These are phyloP conservation scores for Takifugu bimaculatus DNA, from an alignment of 2,113 vertebrate genomes.

Conservation along the genomic window DNA sequence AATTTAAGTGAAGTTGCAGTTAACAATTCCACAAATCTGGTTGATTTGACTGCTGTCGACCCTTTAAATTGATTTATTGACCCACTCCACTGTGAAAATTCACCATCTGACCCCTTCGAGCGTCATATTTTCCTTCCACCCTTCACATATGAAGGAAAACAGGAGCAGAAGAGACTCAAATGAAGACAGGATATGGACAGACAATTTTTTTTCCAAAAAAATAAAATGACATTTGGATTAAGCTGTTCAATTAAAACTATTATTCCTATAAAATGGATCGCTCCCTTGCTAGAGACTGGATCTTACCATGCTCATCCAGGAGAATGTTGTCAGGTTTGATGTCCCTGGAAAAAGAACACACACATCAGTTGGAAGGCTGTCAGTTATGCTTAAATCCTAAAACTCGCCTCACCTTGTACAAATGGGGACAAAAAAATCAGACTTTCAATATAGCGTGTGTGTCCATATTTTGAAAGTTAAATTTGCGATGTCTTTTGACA, in stretches of 20 bases:
- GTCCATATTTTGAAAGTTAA: not conserved
- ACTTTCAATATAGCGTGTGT: too few relatives aligned
- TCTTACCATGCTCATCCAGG: slow-evolving; percentile 94
- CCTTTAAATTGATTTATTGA: too few relatives aligned
- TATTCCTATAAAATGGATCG: not conserved
- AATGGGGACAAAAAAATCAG: too few relatives aligned
- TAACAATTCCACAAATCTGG: too few relatives aligned
- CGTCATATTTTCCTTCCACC: too few relatives aligned
- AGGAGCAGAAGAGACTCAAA: too few relatives aligned
- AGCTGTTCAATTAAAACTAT: not conserved
- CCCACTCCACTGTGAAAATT: too few relatives aligned
- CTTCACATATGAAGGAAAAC: too few relatives aligned
- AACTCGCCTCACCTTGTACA: not conserved
- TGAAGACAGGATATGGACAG: too few relatives aligned
- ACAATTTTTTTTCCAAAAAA: not conserved
- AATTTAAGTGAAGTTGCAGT: too few relatives aligned
- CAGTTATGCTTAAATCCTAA: not conserved
- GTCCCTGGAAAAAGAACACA: slow-evolving; percentile 78
- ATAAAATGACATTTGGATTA: not conserved
- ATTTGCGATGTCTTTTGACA: not conserved
- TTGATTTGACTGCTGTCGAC: too few relatives aligned
- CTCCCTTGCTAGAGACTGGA: not conserved
- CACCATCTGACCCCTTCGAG: too few relatives aligned
- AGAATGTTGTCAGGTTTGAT: slow-evolving; percentile 99
- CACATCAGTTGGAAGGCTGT: slow-evolving; percentile 2